Percentiles rank a stretch among this genome's conserved stretches.
Evolutionary conservation across 1,140 invertebrate species (phyloP).

Genomic region (Drosophila busckii): DNA sequence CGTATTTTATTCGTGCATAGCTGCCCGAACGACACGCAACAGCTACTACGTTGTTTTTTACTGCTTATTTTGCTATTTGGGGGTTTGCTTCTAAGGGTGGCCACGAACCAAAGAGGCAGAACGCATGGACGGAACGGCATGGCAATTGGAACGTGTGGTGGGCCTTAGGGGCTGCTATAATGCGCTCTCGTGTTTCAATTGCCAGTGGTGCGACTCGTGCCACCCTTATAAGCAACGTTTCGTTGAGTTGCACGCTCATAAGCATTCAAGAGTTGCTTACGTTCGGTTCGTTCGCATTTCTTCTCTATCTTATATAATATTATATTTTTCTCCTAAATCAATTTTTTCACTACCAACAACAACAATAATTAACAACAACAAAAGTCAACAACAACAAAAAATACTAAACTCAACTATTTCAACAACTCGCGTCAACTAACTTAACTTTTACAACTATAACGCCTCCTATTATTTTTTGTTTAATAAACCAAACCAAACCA

Average conservation of each 20-base stretch:
- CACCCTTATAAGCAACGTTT: slow-evolving; percentile 73
- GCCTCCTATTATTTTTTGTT: slow-evolving; percentile 44
- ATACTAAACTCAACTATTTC: slow-evolving; percentile 54
- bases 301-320: slow-evolving; percentile 79
- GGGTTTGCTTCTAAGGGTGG: slow-evolving; percentile 5
- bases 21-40: slow-evolving; percentile 56
- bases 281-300: slow-evolving; percentile 79
- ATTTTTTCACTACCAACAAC: slow-evolving; percentile 76
- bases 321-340: slow-evolving; percentile 78
- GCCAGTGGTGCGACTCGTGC: too few species aligned
- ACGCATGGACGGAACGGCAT: too few species aligned
- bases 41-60: slow-evolving; percentile 49
- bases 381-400: slow-evolving; percentile 63
- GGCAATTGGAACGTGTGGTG: too few species aligned
- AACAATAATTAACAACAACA: slow-evolving; percentile 64
- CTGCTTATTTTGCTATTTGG: slow-evolving; percentile 48
- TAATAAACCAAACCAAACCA: slow-evolving; percentile 18
- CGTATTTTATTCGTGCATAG: slow-evolving; percentile 16
- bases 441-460: slow-evolving; percentile 59
- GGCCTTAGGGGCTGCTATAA: too few species aligned
- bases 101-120: not conserved
- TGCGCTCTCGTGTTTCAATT: slow-evolving; percentile 11
- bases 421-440: slow-evolving; percentile 68
- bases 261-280: slow-evolving; percentile 79
- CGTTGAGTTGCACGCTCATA: slow-evolving; percentile 60